Percentiles rank a stretch among this genome's conserved stretches.
phyloP scores from a whole-genome alignment of 2,113 vertebrate genomes.

The Phoenicopterus ruber region DNA sequence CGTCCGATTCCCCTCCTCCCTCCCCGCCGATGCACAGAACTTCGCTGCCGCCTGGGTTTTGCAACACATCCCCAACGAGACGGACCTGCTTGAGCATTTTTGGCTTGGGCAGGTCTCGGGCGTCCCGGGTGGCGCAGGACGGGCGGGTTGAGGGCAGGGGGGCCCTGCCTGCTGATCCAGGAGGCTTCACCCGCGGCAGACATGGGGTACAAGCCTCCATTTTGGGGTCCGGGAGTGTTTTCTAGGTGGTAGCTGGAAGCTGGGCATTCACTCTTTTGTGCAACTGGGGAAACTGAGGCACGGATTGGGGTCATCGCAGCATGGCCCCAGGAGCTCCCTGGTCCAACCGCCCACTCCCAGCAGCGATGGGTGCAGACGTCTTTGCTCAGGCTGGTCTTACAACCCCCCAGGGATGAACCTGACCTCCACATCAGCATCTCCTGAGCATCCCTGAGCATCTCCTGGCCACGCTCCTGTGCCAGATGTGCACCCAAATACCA shows the following conservation, averaged over 20 bases:
- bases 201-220: fast-evolving
- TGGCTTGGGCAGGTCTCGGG: background rate
- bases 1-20: background rate
- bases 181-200: background rate
- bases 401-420: fast-evolving
- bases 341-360: background rate
- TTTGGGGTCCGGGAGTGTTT: background rate
- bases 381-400: background rate
- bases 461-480: fast-evolving
- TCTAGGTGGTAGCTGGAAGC: background rate
- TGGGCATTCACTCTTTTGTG: fast-evolving
- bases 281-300: background rate
- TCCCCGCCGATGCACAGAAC: background rate
- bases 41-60: background rate
- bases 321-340: background rate
- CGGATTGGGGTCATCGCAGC: background rate
- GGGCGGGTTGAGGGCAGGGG: background rate
- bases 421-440: background rate
- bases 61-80: slow-evolving; percentile 29
- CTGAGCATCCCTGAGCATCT: background rate
- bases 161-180: background rate
- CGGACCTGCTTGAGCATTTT: slow-evolving; percentile 17
- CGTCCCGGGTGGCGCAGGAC: fast-evolving
- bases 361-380: background rate
- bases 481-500: background rate